These are phyloP conservation scores for Montipora capricornis DNA, from an alignment of 64 coral and sea anemone genomes.

Conservation along the genomic window DNA sequence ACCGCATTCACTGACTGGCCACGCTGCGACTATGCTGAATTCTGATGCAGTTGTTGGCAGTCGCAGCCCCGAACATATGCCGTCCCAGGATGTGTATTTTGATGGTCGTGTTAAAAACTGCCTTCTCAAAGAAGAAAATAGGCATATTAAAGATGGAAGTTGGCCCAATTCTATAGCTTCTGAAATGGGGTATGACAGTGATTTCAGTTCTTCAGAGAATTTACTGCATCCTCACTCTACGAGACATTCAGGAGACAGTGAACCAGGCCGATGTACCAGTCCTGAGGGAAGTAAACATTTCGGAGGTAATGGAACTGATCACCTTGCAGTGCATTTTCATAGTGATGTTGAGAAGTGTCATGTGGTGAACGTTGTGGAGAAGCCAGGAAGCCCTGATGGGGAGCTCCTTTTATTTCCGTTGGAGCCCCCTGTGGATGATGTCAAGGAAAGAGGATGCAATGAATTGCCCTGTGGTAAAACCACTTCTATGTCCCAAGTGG, in stretches of 20 bases:
- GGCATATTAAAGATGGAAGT: background rate
- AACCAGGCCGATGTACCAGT: background rate
- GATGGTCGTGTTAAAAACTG: background rate
- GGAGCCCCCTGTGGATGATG: slow-evolving; percentile 44
- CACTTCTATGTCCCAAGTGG: slow-evolving; percentile 82
- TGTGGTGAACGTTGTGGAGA: slow-evolving; percentile 67
- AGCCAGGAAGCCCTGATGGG: slow-evolving; percentile 14
- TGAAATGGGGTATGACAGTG: slow-evolving; percentile 24
- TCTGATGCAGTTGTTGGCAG: background rate
- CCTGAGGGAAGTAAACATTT: slow-evolving; percentile 31
- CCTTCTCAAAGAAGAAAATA: background rate
- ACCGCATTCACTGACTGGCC: background rate
- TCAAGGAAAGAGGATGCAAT: background rate
- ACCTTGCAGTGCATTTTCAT: slow-evolving; percentile 67
- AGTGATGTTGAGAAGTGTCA: slow-evolving; percentile 44
- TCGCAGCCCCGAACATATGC: background rate
- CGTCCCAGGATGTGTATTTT: background rate
- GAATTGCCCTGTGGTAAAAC: background rate
- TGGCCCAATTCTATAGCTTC: background rate
- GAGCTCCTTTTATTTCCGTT: slow-evolving; percentile 41
- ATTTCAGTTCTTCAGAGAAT: background rate
- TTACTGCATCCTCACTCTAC: slow-evolving; percentile 4
- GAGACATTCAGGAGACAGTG: slow-evolving; percentile 23
- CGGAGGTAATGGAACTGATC: slow-evolving; percentile 15
- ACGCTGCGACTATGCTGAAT: background rate